phyloP scores from a whole-genome alignment of 2,797 vertebrate genomes.

The Rhynchotus rufescens region DNA sequence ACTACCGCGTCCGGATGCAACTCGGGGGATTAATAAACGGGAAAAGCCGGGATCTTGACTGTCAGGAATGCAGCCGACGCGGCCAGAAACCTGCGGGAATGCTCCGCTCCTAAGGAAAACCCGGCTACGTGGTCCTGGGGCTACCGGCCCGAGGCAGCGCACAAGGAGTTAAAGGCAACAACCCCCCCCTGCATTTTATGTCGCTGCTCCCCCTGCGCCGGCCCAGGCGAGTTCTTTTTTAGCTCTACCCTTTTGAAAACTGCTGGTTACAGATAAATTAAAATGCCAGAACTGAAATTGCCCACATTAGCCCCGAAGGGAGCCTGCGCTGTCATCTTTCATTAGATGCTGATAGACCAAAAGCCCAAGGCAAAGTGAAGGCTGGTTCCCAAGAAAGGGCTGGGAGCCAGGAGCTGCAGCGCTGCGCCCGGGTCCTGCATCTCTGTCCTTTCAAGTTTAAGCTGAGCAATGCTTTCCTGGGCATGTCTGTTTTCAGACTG shows the following conservation, averaged over 20 bases:
- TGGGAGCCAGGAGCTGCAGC: slow-evolving; percentile 60
- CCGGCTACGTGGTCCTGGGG: background rate
- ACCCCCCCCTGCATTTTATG: slow-evolving; percentile 43
- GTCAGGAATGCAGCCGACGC: background rate
- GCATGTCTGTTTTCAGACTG: slow-evolving; percentile 61
- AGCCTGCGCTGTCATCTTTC: slow-evolving; percentile 83
- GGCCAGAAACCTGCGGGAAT: background rate
- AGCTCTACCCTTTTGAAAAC: slow-evolving; percentile 74
- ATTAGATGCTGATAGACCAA: slow-evolving; percentile 85
- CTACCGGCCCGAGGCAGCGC: too few species aligned
- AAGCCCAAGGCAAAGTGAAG: slow-evolving; percentile 79
- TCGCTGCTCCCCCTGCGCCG: slow-evolving; percentile 9
- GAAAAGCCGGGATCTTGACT: slow-evolving; percentile 5
- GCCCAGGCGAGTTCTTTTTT: slow-evolving; percentile 65
- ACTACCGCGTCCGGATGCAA: slow-evolving; percentile 12
- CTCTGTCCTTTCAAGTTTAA: slow-evolving; percentile 71
- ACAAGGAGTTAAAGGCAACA: slow-evolving; percentile 58
- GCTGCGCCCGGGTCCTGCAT: slow-evolving; percentile 72
- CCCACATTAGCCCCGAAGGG: slow-evolving; percentile 82
- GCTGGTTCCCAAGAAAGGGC: slow-evolving; percentile 67
- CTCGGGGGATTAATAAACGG: slow-evolving; percentile 52
- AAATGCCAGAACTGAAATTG: slow-evolving; percentile 78
- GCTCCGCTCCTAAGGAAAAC: background rate
- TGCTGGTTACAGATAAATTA: slow-evolving; percentile 81
- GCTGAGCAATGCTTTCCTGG: slow-evolving; percentile 59